phyloP scores from a whole-genome alignment of 2,113 vertebrate species.

The human region DNA sequence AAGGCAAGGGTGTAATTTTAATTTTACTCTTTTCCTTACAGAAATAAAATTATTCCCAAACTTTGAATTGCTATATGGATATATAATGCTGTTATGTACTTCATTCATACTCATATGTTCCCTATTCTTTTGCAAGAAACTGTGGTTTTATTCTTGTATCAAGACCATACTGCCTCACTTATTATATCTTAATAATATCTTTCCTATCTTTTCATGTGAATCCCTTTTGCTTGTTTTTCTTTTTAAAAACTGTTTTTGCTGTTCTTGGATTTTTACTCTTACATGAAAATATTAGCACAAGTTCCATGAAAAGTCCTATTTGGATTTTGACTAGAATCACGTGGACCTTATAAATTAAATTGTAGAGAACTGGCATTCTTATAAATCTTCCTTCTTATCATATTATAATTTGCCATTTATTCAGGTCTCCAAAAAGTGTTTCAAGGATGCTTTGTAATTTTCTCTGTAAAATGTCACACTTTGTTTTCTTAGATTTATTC shows the following conservation, averaged over 20 bases:
- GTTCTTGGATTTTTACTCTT: not conserved
- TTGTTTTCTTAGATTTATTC: not conserved
- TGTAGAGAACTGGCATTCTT: not conserved
- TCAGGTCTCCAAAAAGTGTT: not conserved
- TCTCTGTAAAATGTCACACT: not conserved
- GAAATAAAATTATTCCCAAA: not conserved
- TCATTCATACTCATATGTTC: not conserved
- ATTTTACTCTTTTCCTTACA: not conserved
- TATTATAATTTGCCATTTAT: constrained; percentile 6
- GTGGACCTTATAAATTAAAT: constrained; percentile 18
- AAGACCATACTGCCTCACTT: not conserved
- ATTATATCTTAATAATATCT: not conserved
- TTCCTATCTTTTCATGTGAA: not conserved
- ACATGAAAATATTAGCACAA: not conserved
- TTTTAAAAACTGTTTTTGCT: constrained; percentile 26
- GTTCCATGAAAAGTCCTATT: not conserved
- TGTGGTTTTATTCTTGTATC: not conserved
- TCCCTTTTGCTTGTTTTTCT: not conserved
- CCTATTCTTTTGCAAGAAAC: not conserved
- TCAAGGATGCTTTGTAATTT: not conserved
- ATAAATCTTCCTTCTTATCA: not conserved
- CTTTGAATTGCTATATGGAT: not conserved
- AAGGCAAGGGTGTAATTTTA: not conserved
- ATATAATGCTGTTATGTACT: not conserved
- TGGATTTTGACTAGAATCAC: not conserved